Evolutionary conservation across 2,113 vertebrate genomes (phyloP).

Genomic region (Gambusia holbrooki): DNA sequence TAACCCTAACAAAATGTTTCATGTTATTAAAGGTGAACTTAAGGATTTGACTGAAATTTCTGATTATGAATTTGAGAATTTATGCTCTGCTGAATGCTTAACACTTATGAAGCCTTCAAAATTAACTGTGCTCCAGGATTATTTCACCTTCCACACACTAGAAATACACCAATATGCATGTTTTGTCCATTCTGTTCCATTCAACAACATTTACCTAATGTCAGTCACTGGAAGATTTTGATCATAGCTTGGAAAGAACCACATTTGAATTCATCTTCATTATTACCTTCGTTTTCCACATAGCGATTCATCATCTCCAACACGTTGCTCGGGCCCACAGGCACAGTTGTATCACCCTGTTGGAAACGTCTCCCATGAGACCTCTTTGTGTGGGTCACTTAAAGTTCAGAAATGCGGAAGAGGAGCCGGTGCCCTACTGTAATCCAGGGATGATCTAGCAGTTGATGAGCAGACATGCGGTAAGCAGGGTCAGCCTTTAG

Average conservation of each 20-base stretch:
- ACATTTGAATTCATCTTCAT: constrained; percentile 3
- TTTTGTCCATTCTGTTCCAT: background rate
- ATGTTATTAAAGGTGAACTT: too few relatives aligned
- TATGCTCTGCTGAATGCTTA: too few relatives aligned
- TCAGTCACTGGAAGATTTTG: background rate
- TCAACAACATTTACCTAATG: background rate
- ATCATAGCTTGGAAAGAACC: background rate
- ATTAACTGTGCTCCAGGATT: background rate
- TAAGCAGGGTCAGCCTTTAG: constrained; percentile 84
- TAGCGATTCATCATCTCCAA: constrained; percentile 86
- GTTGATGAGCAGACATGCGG: constrained; percentile 83
- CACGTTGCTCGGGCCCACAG: constrained; percentile 78
- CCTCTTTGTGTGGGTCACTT: constrained; percentile 13
- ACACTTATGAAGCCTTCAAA: background rate
- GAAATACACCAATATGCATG: background rate
- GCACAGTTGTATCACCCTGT: constrained; percentile 81
- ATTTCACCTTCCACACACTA: background rate
- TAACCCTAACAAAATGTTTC: too few relatives aligned
- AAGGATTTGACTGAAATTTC: too few relatives aligned
- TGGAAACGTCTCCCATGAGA: constrained; percentile 41
- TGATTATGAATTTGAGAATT: too few relatives aligned
- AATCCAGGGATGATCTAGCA: constrained; percentile 83
- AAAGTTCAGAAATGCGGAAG: constrained; percentile 26
- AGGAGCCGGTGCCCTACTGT: constrained; percentile 70
- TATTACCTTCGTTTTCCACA: constrained; percentile 48